Evolutionary conservation across 2,797 vertebrate genomes (phyloP).

Genomic region (Cossypha heuglini): DNA sequence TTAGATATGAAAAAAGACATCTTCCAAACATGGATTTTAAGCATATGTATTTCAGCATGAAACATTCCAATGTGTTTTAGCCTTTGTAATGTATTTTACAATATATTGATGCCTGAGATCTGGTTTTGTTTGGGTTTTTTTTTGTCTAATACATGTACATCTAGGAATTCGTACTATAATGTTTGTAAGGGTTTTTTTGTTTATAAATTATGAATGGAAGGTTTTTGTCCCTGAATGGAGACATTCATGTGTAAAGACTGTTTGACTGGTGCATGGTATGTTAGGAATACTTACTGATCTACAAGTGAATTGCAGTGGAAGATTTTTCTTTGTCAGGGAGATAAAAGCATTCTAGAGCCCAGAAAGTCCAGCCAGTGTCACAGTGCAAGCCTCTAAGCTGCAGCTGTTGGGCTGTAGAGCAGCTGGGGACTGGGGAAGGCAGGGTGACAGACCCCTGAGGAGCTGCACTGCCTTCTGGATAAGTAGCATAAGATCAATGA

Average conservation of each 20-base stretch:
- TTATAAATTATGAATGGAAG: constrained; percentile 57
- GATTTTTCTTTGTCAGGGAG: constrained; percentile 72
- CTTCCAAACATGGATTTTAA: not conserved
- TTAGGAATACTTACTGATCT: constrained; percentile 68
- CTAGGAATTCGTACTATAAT: constrained; percentile 29
- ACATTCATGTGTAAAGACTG: constrained; percentile 66
- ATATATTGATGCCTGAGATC: not conserved
- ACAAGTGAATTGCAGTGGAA: constrained; percentile 68
- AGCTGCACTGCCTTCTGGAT: not conserved
- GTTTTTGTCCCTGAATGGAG: constrained; percentile 54
- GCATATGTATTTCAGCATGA: accelerated
- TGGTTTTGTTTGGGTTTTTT: not conserved
- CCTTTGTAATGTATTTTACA: not conserved
- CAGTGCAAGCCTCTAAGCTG: not conserved
- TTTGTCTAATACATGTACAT: not conserved
- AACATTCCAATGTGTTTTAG: not conserved
- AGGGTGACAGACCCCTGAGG: not conserved
- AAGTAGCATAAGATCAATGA: not conserved
- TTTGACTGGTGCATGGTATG: constrained; percentile 55
- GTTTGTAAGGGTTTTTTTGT: not conserved
- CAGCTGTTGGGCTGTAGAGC: not conserved
- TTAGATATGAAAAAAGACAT: not conserved
- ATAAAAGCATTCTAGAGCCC: constrained; percentile 72
- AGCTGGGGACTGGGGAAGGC: not conserved
- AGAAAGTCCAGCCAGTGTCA: constrained; percentile 17